Evolutionary conservation across 2,113 vertebrate genomes (phyloP), one percentile per base, ranked within the genome.

Genomic region (Hyperopisus bebe): DNA sequence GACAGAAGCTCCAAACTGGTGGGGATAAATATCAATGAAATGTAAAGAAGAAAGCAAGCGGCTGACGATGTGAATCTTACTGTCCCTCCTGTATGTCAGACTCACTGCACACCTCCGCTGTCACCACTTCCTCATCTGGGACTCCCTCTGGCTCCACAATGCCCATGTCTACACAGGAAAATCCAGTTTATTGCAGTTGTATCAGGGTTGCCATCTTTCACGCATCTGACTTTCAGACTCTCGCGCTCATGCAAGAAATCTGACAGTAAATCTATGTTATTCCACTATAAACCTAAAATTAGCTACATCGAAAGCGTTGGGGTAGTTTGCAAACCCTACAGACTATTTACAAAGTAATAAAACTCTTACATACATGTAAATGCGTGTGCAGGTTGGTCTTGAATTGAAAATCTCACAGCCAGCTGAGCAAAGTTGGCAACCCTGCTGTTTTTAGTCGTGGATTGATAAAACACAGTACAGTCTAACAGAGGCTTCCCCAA

Each of bases 31-130:
- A 80, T 35, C 31, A 77, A 19, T 80, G 17, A 80, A 80, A 42
- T 42, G 35, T 8, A 42, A 42, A 80, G 31, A 42, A 42, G 35
- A 77, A 77, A 31, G 27, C 31, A 13, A 17, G 31, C 13, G 31
- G 70, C 70, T 31, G 70, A 77, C 70, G 31, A 15, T 42, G 31
- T 35, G 10, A 44, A 50, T 95, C 97, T 95, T 95, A 98, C 97
- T 97, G 92, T 95, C 97, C 97, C 62, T 98, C 97, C n/a, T 94
- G 90, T 1, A 98, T 84, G 0, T 98, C 97, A 0, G 90, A 91
- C 89, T 96, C 96, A 83, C 92, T 92, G 94, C 97, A 97, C 17
- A 98, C 95, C 91, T 96, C 92, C 0, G 85, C 92, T 0, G 94
- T 97, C 89, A 97, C 0, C 17, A 83, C 92, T 86, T 94, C 92